Conservation (phyloP, 2,888 invertebrate species). For the Linyphia triangularis region DNA sequence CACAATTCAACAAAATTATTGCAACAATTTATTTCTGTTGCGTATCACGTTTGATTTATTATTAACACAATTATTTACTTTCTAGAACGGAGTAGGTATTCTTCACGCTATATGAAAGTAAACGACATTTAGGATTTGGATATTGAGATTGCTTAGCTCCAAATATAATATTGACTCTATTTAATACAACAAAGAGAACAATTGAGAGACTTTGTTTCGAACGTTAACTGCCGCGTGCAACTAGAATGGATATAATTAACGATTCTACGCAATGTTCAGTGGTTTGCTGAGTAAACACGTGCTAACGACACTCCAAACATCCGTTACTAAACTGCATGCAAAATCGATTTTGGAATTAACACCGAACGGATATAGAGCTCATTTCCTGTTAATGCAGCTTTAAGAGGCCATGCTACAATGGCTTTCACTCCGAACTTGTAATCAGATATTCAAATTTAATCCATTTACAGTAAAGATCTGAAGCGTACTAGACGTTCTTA, state of each 20-base stretch:
- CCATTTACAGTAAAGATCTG: conserved; percentile 5
- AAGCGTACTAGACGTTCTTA: neutral
- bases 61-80: too few relatives aligned
- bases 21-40: too few relatives aligned
- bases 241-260: conserved; percentile 38
- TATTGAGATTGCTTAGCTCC: too few relatives aligned
- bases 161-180: too few relatives aligned
- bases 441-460: conserved; percentile 7
- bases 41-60: too few relatives aligned
- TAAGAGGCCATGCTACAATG: conserved; percentile 26
- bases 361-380: conserved; percentile 35
- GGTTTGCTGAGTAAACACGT: conserved; percentile 47
- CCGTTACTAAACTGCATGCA: conserved; percentile 4
- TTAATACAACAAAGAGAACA: neutral
- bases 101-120: too few relatives aligned
- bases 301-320: conserved; percentile 60
- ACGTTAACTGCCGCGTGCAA: neutral
- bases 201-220: neutral
- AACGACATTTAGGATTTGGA: too few relatives aligned
- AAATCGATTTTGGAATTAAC: conserved; percentile 54
- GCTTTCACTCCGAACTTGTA: conserved; percentile 9
- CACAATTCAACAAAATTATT: too few relatives aligned
- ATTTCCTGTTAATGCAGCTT: conserved; percentile 45
- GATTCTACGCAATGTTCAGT: conserved; percentile 1
- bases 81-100: too few relatives aligned